These are phyloP conservation scores for Neosilurus mollespiculum DNA, from an alignment of 2,797 vertebrate species.

Conservation along the genomic window DNA sequence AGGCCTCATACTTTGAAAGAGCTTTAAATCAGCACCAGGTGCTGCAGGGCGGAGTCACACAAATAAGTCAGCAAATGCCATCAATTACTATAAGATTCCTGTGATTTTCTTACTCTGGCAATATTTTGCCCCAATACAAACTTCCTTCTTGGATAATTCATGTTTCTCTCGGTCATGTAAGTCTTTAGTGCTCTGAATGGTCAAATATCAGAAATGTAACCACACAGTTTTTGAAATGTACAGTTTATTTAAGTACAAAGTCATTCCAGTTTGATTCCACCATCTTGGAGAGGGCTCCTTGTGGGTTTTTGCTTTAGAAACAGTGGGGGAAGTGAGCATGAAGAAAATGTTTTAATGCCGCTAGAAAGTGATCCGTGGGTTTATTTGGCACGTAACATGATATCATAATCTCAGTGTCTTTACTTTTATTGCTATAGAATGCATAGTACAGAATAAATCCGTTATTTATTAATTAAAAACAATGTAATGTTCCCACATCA, in stretches of 20 bases:
- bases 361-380: no score
- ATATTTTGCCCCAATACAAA: not conserved
- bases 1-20: slow-evolving; percentile 38
- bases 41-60: slow-evolving; percentile 61
- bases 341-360: no score
- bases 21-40: slow-evolving; percentile 71
- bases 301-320: no score
- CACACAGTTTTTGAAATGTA: not conserved
- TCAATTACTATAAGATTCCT: slow-evolving; percentile 34
- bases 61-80: slow-evolving; percentile 44
- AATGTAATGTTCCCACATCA: no score
- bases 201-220: not conserved
- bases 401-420: no score
- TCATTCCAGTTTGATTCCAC: not conserved
- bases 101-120: not conserved
- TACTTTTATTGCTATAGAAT: no score
- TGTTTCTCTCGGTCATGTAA: not conserved
- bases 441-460: no score
- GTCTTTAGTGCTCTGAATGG: not conserved
- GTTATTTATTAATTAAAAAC: no score
- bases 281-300: no score
- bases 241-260: not conserved
- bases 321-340: no score
- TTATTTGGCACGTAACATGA: no score
- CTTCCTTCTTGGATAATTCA: not conserved